These are phyloP conservation scores for Ameiurus melas DNA, from an alignment of 2,113 vertebrate genomes.

Conservation along the genomic window DNA sequence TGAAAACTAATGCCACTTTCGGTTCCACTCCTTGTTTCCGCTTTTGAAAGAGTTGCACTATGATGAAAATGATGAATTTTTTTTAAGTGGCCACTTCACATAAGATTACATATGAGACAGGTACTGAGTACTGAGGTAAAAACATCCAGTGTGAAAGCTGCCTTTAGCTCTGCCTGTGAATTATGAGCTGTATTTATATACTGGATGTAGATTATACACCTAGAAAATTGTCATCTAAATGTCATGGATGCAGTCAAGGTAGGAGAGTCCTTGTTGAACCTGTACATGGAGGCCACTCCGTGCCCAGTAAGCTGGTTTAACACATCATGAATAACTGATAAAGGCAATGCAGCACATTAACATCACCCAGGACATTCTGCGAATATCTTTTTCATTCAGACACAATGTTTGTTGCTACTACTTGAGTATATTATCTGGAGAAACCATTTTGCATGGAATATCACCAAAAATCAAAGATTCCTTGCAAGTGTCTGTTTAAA, in stretches of 20 bases:
- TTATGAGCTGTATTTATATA: not conserved
- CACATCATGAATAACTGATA: not conserved
- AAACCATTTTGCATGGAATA: not conserved
- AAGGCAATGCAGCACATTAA: not conserved
- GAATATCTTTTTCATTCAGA: too few species aligned
- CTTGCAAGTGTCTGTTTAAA: not conserved
- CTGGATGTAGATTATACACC: not conserved
- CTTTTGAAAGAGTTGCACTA: not conserved
- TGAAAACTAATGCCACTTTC: not conserved
- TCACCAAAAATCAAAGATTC: not conserved
- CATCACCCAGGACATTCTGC: not conserved
- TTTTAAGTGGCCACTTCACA: not conserved
- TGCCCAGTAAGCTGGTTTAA: not conserved
- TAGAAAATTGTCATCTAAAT: not conserved
- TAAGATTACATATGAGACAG: not conserved
- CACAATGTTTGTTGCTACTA: too few species aligned
- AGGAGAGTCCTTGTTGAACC: not conserved
- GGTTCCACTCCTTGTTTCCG: not conserved
- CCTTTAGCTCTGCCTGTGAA: too few species aligned
- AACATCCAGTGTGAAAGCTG: not conserved
- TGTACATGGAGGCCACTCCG: not conserved
- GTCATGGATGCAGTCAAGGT: not conserved
- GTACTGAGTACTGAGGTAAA: not conserved
- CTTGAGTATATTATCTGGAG: not conserved
- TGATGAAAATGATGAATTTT: not conserved